Evolutionary conservation across 1,140 invertebrate species (phyloP).

Genomic region (Diorhabda elongata): DNA sequence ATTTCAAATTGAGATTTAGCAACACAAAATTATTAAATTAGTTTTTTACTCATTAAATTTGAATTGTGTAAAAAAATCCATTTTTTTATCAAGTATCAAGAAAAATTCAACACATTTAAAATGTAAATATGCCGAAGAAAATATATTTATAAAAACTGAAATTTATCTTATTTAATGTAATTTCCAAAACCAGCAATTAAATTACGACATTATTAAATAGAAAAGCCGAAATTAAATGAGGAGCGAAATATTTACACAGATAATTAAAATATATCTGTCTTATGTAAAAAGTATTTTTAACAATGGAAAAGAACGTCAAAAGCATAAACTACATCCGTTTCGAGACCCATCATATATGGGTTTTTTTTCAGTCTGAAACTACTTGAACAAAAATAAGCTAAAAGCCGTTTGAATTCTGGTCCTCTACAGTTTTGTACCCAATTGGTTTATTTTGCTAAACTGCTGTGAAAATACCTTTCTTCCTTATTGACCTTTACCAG

Average conservation of each 20-base stretch:
- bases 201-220: not conserved
- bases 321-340: not conserved
- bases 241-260: not conserved
- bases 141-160: too few species aligned
- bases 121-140: too few species aligned
- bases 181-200: not conserved
- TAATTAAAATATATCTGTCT: not conserved
- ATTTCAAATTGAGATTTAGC: too few species aligned
- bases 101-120: too few species aligned
- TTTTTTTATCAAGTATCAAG: too few species aligned
- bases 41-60: too few species aligned
- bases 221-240: not conserved
- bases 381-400: conserved; percentile 8
- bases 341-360: not conserved
- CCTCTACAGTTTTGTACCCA: conserved; percentile 11
- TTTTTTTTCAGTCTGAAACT: not conserved
- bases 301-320: not conserved
- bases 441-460: conserved; percentile 10
- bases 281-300: not conserved
- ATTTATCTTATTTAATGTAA: not conserved
- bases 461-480: conserved; percentile 1
- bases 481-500: conserved; percentile 4
- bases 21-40: too few species aligned
- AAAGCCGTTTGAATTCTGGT: conserved; percentile 8
- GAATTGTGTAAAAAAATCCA: too few species aligned